Percentiles rank a stretch among this genome's conserved stretches.
Conservation (phyloP, 2,888 invertebrate species). For the Danaus chrysippus region DNA sequence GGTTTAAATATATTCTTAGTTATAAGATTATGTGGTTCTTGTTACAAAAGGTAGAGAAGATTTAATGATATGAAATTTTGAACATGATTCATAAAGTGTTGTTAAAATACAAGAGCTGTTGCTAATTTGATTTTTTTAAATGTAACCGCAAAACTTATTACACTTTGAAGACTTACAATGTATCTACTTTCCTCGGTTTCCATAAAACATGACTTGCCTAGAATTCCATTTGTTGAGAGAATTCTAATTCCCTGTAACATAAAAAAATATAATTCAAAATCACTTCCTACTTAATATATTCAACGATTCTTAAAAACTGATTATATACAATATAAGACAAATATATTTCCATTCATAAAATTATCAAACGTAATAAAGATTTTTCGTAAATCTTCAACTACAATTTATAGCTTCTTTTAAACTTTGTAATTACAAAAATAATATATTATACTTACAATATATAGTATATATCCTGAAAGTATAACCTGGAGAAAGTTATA, state of each 20-base stretch:
- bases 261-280: background rate
- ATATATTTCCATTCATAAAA: no score
- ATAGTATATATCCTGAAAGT: slow-evolving; percentile 71
- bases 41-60: no score
- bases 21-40: no score
- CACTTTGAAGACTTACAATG: slow-evolving; percentile 17
- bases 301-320: background rate
- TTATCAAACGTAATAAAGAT: no score
- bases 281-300: background rate
- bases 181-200: slow-evolving; percentile 19
- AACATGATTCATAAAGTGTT: no score
- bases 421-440: background rate
- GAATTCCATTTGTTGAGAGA: slow-evolving; percentile 24
- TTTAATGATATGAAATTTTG: no score
- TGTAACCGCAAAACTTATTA: background rate
- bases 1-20: no score
- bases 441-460: slow-evolving; percentile 58
- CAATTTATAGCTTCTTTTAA: no score
- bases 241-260: slow-evolving; percentile 23
- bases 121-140: no score
- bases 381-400: no score
- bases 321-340: no score
- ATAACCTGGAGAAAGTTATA: slow-evolving; percentile 84
- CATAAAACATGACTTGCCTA: slow-evolving; percentile 25
- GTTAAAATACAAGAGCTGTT: no score